Base-by-base conservation (phyloP, 1,140 invertebrate genomes). In the Dendroctonus ponderosae region DNA sequence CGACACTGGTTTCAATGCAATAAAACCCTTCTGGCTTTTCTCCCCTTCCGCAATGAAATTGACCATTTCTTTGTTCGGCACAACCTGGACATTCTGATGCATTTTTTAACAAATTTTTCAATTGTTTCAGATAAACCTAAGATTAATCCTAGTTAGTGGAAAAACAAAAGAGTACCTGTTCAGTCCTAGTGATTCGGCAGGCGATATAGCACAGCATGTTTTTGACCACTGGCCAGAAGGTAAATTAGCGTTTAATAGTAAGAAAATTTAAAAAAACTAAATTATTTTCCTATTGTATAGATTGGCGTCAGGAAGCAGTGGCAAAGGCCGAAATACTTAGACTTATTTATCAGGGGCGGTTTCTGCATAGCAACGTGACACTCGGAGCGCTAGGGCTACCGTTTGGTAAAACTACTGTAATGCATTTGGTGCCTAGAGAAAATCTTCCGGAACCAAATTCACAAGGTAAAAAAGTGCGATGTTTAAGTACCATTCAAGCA, bases 151-250 rank as follows among this genome's bases (percentile, higher is more conserved):
- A 75, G 96, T 99, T 76, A 97, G 93, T 80, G 97, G 96, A 67
- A 97, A 98, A 83, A 98, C 96, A 80, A 96, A 97, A 87, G 96
- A 99, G 85, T 99, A 96, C 85, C 85, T 97, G 79, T 99, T 99
- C 84, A 92, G 88, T 78, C 93, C 96, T 52, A 93, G 90, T 77
- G 95, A 97, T 84, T 97, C 95, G 62, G 97, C 96, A 72, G 94
- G 94, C 72, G 96, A 98, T 82, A 98, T 99, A 81, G 95, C 97
- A 74, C 92, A 99, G 82, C 91, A 95, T 87, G 96, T 99, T 73
- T 99, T 97, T 83, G 96, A 97, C 80, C 95, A 96, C 82, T 99
- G 97, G 97, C 96, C 96, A 60, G 89, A 93, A 88, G 92, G 91
- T 94, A 82, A 84, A 66, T 68, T 26, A 39, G 11, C 1, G 54